A percentile compares a stretch with the other conserved stretches of the same genome.
These are phyloP conservation scores for Drosophila subsilvestris DNA, from an alignment of 2,888 invertebrate genomes.

Conservation along the genomic window DNA sequence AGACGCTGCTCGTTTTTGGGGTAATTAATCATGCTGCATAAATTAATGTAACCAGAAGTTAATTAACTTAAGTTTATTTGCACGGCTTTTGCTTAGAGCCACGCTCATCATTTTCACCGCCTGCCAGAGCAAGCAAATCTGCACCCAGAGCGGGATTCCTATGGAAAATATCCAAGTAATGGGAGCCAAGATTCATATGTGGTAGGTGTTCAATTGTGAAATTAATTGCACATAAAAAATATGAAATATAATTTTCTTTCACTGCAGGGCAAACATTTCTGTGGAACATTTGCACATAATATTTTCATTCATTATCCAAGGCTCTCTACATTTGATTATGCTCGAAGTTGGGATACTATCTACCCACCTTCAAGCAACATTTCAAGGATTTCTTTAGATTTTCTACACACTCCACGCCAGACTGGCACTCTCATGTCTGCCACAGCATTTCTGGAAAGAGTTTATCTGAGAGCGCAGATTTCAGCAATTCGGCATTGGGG, in stretches of 20 bases:
- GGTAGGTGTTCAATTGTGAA: too few species aligned
- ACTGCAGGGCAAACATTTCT: neutral
- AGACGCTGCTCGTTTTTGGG: constrained; percentile 47
- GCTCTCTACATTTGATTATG: neutral
- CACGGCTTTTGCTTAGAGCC: constrained; percentile 46
- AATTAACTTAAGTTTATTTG: constrained; percentile 82
- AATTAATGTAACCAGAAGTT: constrained; percentile 82
- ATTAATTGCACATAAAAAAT: neutral
- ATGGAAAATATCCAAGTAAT: neutral
- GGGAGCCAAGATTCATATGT: too few species aligned
- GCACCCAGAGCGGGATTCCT: neutral
- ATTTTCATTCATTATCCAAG: too few species aligned
- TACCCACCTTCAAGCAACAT: neutral
- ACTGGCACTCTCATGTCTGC: constrained; percentile 3
- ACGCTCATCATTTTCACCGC: constrained; percentile 32
- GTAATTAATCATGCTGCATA: constrained; percentile 81
- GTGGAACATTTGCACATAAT: neutral
- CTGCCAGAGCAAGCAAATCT: neutral
- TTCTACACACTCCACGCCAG: neutral
- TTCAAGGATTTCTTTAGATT: constrained; percentile 8
- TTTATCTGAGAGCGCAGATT: constrained; percentile 38
- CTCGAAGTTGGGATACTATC: neutral
- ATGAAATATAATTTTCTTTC: neutral
- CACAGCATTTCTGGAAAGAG: constrained; percentile 22
- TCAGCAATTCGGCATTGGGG: constrained; percentile 25